These are phyloP conservation scores for Leguminivora glycinivorella DNA, from an alignment of 1,140 invertebrate species.

Conservation along the genomic window DNA sequence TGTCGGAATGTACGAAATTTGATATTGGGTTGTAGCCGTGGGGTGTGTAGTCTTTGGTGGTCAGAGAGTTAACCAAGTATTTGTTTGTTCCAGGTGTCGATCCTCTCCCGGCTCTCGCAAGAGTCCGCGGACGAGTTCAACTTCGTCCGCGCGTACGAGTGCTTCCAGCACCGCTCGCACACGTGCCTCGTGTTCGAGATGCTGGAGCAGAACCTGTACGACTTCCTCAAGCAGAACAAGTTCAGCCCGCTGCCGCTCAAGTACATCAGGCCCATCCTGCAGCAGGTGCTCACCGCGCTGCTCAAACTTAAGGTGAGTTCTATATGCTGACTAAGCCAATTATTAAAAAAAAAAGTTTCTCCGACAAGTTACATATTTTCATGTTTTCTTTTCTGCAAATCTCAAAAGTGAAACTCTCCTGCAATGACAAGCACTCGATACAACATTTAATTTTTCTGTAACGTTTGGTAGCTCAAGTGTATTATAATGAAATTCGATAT, in stretches of 20 bases:
- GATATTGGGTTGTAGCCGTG: no score
- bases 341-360: no score
- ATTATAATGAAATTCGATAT: no score
- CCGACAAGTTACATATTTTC: no score
- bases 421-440: no score
- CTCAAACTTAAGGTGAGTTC: conserved; percentile 94
- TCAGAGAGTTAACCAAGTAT: no score
- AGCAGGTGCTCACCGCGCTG: conserved; percentile 98
- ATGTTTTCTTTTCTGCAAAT: no score
- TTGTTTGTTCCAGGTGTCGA: conserved; percentile 86
- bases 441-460: no score
- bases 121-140: conserved; percentile 99
- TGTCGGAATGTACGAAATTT: no score
- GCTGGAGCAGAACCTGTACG: conserved; percentile 99
- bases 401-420: no score
- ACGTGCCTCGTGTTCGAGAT: conserved; percentile 99
- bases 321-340: neutral
- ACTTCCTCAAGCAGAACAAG: conserved; percentile 99
- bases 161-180: conserved; percentile 99
- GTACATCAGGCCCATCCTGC: conserved; percentile 98
- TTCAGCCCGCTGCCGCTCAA: conserved; percentile 98
- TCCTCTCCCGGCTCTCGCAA: conserved; percentile 97
- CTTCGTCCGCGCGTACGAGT: conserved; percentile 99
- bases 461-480: no score
- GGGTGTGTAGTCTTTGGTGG: no score